Evolutionary conservation across 2,888 invertebrate species (phyloP), one percentile per base, ranked within the genome.

Genomic region (Leptinotarsa haldemani): DNA sequence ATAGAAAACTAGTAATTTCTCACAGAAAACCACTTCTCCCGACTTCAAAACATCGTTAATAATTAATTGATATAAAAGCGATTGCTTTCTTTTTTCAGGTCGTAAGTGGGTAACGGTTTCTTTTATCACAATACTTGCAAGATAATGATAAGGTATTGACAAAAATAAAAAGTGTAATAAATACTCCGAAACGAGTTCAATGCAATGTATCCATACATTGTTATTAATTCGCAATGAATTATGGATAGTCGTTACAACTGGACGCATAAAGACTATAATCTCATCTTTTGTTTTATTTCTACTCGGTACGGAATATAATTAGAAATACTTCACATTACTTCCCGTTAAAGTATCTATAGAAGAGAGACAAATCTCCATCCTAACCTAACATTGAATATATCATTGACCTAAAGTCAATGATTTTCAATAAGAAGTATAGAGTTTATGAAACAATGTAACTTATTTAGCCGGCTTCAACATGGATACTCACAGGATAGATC

Each of bases 31-130:
- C 30, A 61, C 16, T 56, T 30, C 1, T 30, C 4, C 30, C 30
- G 4, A 30, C 20, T 16, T n/a, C n/a, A 61, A 40, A 61, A 61
- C 30, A 25, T 7, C 3, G 25, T 25, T 58, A 58, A 58, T 58
- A 58, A 40, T 16, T 16, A 16, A 30, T 40, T 61, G 61, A 40
- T 61, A 61, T 40, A n/a, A 7, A 61, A 40, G 30, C 61, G 46
- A 63, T 58, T 25, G 56, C 46, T 20, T 73, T 64, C 9, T 64
- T 73, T 68, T 65, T 64, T 56, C 63, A 61, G 2, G 25, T 56
- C 64, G 46, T 69, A 68, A 73, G 72, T 73, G 47, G 65, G 72
- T 73, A 73, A 73, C 68, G 25, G 69, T 69, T 69, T 69, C 25
- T n/a, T 64, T 69, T 53, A 73, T 73, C 69, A 73, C 64, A 68